phyloP scores from a whole-genome alignment of 2,888 invertebrate species.

The Aphidoletes aphidimyza region DNA sequence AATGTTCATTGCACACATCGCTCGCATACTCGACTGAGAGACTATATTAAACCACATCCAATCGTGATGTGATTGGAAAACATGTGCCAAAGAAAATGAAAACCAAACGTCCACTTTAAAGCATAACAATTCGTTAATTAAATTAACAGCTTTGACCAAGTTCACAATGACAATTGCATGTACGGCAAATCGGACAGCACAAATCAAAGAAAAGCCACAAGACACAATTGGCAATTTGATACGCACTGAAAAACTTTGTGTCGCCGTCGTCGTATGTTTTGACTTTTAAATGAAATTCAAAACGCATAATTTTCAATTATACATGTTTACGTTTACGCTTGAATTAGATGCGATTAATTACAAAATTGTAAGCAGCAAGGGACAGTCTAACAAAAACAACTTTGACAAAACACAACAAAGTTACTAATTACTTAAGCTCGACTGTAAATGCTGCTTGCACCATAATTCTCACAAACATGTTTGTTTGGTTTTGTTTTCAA shows the following conservation, averaged over 20 bases:
- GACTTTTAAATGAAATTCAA: neutral
- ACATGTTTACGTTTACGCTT: neutral
- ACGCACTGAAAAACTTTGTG: too few relatives aligned
- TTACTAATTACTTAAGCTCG: constrained; percentile 37
- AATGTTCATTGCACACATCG: neutral
- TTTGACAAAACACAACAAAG: constrained; percentile 39
- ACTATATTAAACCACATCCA: too few relatives aligned
- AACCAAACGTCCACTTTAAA: neutral
- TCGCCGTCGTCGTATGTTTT: too few relatives aligned
- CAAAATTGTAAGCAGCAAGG: neutral
- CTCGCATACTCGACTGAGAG: too few relatives aligned
- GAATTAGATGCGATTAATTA: constrained; percentile 14
- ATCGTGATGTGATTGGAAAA: too few relatives aligned
- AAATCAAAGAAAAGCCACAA: too few relatives aligned
- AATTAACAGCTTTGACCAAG: neutral
- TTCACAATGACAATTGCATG: neutral
- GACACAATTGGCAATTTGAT: too few relatives aligned
- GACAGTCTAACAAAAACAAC: neutral
- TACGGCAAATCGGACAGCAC: too few relatives aligned
- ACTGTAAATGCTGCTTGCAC: neutral
- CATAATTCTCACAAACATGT: neutral
- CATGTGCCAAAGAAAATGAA: neutral
- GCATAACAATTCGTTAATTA: neutral
- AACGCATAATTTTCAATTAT: neutral
- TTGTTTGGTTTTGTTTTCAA: neutral